Evolutionary conservation across 2,113 vertebrate genomes (phyloP).

Genomic region (Python bivittatus): DNA sequence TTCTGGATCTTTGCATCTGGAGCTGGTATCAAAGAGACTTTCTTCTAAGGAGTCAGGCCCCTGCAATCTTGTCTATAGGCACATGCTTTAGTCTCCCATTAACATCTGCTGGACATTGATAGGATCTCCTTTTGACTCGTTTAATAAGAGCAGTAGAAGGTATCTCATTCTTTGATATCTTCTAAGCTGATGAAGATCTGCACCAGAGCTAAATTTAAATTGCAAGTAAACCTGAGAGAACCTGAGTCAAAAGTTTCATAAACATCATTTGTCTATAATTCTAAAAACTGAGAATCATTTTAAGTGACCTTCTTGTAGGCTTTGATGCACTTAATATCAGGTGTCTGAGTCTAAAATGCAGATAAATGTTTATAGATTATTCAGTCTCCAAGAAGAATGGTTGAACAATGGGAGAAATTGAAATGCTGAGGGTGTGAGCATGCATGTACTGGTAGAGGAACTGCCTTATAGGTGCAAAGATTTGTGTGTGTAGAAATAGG

Average conservation of each 20-base stretch:
- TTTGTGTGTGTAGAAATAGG: not conserved
- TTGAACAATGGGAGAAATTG: slow-evolving; percentile 37
- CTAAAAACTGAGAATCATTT: slow-evolving; percentile 66
- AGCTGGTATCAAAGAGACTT: not conserved
- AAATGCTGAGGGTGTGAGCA: not conserved
- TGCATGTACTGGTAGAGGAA: not conserved
- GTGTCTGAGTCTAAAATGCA: slow-evolving; percentile 55
- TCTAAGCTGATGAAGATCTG: slow-evolving; percentile 48
- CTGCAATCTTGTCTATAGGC: not conserved
- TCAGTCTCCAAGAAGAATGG: slow-evolving; percentile 53
- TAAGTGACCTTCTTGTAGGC: slow-evolving; percentile 64
- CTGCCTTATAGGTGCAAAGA: not conserved
- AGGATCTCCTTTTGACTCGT: not conserved
- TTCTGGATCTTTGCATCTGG: not conserved
- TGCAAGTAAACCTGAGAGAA: slow-evolving; percentile 34
- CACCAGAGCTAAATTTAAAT: slow-evolving; percentile 44
- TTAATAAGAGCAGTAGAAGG: not conserved
- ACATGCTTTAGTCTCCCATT: not conserved
- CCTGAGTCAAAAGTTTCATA: slow-evolving; percentile 57
- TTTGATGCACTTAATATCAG: slow-evolving; percentile 57
- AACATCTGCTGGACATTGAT: not conserved
- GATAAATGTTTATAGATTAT: slow-evolving; percentile 50
- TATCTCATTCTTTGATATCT: slow-evolving; percentile 17
- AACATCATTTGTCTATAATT: slow-evolving; percentile 60
- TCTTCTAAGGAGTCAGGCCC: not conserved